These are phyloP conservation scores for Oryzias curvinotus DNA, from an alignment of 2,113 vertebrate genomes.

Conservation along the genomic window DNA sequence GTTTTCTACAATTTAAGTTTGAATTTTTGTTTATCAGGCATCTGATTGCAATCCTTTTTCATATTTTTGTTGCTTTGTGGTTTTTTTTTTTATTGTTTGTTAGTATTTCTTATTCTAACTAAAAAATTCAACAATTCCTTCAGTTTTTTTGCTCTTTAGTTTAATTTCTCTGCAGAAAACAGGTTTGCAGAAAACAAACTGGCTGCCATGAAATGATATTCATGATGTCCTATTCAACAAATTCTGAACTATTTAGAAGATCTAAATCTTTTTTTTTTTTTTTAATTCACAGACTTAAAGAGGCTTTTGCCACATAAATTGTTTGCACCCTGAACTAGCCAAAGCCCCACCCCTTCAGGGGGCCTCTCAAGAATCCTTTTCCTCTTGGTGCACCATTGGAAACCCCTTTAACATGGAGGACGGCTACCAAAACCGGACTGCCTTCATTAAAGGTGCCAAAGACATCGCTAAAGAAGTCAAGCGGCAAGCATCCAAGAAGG, in stretches of 20 bases:
- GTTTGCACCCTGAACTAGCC: constrained; percentile 14
- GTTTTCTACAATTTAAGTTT: background rate
- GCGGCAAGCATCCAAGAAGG: constrained; percentile 89
- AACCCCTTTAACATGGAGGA: constrained; percentile 85
- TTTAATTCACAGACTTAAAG: constrained; percentile 21
- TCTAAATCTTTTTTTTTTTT: background rate
- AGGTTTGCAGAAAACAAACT: too few species aligned
- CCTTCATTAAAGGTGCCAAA: constrained; percentile 94
- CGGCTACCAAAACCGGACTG: constrained; percentile 84
- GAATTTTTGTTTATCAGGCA: background rate
- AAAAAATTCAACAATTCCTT: background rate
- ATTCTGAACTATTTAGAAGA: background rate
- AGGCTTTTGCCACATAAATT: constrained; percentile 4
- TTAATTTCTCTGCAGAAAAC: too few species aligned
- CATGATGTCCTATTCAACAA: background rate
- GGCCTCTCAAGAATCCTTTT: constrained; percentile 9
- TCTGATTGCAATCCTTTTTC: background rate
- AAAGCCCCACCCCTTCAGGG: constrained; percentile 14
- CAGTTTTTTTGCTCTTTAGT: too few species aligned
- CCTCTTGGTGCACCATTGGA: constrained; percentile 2
- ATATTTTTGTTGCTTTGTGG: background rate
- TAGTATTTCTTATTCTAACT: background rate
- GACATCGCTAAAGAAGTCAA: constrained; percentile 98
- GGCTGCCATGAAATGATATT: background rate
- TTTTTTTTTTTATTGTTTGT: background rate